phyloP scores from a whole-genome alignment of 2,888 invertebrate species.

The Nipponacmea schrenckii region DNA sequence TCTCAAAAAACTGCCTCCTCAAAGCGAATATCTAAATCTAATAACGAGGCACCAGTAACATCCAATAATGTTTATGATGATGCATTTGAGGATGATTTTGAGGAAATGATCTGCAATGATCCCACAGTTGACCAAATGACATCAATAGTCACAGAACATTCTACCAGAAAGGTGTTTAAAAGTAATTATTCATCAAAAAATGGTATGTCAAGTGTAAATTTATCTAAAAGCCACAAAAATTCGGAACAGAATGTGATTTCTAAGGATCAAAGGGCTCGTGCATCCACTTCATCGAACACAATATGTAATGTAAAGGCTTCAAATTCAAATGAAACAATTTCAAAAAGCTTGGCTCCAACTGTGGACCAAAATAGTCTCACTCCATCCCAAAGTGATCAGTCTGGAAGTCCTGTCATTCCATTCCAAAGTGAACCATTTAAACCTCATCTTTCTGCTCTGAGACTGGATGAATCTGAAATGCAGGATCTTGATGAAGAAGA shows the following conservation, averaged over 20 bases:
- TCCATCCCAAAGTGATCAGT: background rate
- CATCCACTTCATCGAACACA: too few relatives aligned
- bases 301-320: background rate
- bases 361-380: background rate
- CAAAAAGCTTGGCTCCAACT: constrained; percentile 23
- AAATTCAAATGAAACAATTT: background rate
- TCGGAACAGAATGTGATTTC: too few relatives aligned
- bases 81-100: constrained; percentile 43
- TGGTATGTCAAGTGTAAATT: too few relatives aligned
- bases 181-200: too few relatives aligned
- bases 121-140: constrained; percentile 26
- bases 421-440: constrained; percentile 26
- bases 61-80: constrained; percentile 19
- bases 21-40: too few relatives aligned
- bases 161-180: background rate
- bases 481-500: constrained; percentile 46
- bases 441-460: background rate
- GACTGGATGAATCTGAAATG: background rate
- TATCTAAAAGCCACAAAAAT: too few relatives aligned
- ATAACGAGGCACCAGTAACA: too few relatives aligned
- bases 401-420: constrained; percentile 44
- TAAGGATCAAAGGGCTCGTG: too few relatives aligned
- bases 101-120: constrained; percentile 38
- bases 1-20: constrained; percentile 7
- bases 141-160: constrained; percentile 27